phyloP scores from a whole-genome alignment of 2,797 vertebrate genomes.

The Leptodactylus fallax region DNA sequence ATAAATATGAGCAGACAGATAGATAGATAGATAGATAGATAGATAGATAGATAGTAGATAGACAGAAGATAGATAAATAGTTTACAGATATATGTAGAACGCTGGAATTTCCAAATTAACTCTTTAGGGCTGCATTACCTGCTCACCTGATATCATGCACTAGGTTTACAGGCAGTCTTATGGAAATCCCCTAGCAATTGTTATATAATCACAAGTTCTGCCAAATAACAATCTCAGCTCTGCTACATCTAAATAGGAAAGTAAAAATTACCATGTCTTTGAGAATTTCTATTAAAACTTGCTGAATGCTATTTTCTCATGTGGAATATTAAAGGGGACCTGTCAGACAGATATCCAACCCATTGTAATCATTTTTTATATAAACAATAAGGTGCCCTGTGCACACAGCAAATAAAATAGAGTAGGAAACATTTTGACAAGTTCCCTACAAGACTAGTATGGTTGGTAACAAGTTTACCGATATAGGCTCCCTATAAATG shows the following conservation, averaged over 20 bases:
- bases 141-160: not conserved
- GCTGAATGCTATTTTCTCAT: not conserved
- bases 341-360: not conserved
- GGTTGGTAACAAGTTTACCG: not conserved
- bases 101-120: not conserved
- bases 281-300: not conserved
- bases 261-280: not conserved
- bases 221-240: not conserved
- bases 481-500: not conserved
- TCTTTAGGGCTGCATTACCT: not conserved
- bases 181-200: not conserved
- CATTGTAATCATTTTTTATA: not conserved
- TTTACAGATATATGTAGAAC: too few species aligned
- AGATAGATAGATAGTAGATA: not conserved
- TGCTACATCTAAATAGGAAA: not conserved
- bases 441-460: not conserved
- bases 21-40: not conserved
- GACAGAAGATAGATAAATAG: not conserved
- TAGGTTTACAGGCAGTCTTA: not conserved
- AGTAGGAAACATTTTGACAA: too few species aligned
- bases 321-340: not conserved
- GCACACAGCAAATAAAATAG: not conserved
- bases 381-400: not conserved
- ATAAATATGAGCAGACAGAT: not conserved
- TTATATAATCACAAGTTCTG: not conserved